phyloP scores from a whole-genome alignment of 2,888 invertebrate genomes.

The Proisotoma minuta region DNA sequence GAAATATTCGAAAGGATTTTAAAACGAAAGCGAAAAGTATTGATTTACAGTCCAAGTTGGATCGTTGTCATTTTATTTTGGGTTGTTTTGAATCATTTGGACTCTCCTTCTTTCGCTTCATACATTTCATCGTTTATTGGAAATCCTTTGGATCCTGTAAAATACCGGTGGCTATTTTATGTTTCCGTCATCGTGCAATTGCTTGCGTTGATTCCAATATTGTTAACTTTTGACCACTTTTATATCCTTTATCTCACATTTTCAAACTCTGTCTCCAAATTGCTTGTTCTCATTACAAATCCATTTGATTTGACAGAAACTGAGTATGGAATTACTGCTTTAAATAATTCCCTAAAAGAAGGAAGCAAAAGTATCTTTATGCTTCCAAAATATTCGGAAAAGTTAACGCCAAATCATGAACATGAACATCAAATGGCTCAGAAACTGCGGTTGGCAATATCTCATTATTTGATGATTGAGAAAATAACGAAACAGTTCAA shows the following conservation, averaged over 20 bases:
- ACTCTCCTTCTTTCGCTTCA: neutral
- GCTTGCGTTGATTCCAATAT: neutral
- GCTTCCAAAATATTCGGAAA: neutral
- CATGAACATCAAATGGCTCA: no score
- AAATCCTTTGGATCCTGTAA: conserved; percentile 6
- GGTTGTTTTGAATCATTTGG: conserved; percentile 9
- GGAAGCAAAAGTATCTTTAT: neutral
- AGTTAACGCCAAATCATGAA: no score
- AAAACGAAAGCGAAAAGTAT: neutral
- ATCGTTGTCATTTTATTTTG: neutral
- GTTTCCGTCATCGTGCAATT: conserved; percentile 6
- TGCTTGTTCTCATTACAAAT: conserved; percentile 2
- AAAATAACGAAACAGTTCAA: conserved; percentile 11
- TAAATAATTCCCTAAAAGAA: neutral
- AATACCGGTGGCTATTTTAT: neutral
- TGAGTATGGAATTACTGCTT: neutral
- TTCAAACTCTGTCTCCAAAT: conserved; percentile 7
- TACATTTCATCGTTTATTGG: conserved; percentile 16
- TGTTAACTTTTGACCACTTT: conserved; percentile 15
- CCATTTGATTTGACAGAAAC: neutral
- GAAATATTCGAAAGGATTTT: neutral
- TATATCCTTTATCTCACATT: conserved; percentile 12
- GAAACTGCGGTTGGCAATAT: neutral
- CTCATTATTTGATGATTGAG: conserved; percentile 1
- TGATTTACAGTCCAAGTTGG: conserved; percentile 9